Evolutionary conservation across 2,888 invertebrate genomes (phyloP).

Genomic region (Melikaiella ostensackeni): DNA sequence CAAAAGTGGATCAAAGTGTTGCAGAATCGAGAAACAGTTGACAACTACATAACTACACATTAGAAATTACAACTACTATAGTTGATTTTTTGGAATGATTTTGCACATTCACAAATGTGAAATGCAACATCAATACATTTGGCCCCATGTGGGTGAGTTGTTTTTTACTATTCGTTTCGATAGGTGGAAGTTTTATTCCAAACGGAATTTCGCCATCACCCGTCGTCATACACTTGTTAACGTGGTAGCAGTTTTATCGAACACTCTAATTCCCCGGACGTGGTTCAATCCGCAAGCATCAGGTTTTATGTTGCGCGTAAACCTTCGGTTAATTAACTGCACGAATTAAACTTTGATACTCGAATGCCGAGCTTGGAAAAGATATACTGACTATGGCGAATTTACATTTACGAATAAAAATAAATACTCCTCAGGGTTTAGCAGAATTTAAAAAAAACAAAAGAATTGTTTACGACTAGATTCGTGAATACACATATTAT

Average conservation of each 20-base stretch:
- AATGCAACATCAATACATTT: neutral
- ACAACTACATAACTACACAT: too few relatives aligned
- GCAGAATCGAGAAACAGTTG: too few relatives aligned
- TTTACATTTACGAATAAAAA: constrained; percentile 5
- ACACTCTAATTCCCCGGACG: constrained; percentile 38
- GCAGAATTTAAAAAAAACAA: neutral
- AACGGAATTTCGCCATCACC: constrained; percentile 47
- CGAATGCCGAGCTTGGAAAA: constrained; percentile 13
- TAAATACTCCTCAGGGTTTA: neutral
- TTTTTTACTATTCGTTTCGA: constrained; percentile 11
- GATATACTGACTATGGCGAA: constrained; percentile 7
- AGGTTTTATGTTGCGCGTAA: constrained; percentile 35
- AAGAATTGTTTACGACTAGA: neutral
- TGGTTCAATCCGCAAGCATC: constrained; percentile 38
- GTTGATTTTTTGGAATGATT: too few relatives aligned
- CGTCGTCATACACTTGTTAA: constrained; percentile 50
- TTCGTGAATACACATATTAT: neutral
- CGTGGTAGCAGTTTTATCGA: constrained; percentile 41
- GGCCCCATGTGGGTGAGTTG: neutral
- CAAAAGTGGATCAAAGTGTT: too few relatives aligned
- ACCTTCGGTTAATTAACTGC: constrained; percentile 28
- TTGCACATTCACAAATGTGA: neutral
- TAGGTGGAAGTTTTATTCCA: constrained; percentile 46
- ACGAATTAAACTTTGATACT: constrained; percentile 37
- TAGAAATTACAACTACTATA: too few relatives aligned